Evolutionary conservation across 2,888 invertebrate genomes (phyloP).

Genomic region (Amphipoea oculea): DNA sequence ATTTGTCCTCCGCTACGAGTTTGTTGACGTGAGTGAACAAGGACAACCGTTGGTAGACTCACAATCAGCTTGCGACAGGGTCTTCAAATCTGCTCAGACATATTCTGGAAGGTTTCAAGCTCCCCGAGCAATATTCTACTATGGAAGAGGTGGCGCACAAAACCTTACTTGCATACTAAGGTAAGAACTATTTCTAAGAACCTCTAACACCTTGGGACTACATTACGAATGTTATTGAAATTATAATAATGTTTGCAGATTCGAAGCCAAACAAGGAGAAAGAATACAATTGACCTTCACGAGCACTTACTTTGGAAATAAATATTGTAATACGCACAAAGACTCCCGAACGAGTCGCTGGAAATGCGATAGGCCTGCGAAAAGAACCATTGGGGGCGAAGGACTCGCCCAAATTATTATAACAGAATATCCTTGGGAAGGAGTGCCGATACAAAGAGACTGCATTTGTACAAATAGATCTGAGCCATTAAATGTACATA

Average conservation of each 20-base stretch:
- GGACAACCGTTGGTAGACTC: slow-evolving; percentile 91
- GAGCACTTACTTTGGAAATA: slow-evolving; percentile 93
- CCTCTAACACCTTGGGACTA: not conserved
- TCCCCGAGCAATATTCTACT: slow-evolving; percentile 95
- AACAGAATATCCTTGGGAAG: slow-evolving; percentile 93
- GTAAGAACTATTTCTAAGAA: slow-evolving; percentile 68
- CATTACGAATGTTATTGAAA: slow-evolving; percentile 42
- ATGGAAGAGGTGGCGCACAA: slow-evolving; percentile 94
- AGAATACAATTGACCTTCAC: slow-evolving; percentile 93
- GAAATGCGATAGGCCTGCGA: slow-evolving; percentile 91
- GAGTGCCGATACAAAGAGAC: slow-evolving; percentile 92
- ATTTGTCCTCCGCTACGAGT: slow-evolving; percentile 95
- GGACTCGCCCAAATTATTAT: slow-evolving; percentile 92
- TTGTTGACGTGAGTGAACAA: slow-evolving; percentile 94
- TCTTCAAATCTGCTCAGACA: slow-evolving; percentile 90
- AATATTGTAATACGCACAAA: slow-evolving; percentile 92
- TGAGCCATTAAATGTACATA: slow-evolving; percentile 92
- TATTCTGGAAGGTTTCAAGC: slow-evolving; percentile 93
- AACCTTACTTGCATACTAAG: slow-evolving; percentile 94
- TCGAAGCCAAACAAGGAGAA: slow-evolving; percentile 93
- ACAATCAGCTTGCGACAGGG: slow-evolving; percentile 92
- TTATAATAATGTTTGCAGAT: slow-evolving; percentile 80
- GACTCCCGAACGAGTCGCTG: slow-evolving; percentile 93
- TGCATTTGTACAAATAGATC: slow-evolving; percentile 94
- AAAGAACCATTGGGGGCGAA: slow-evolving; percentile 86